Percentiles rank a stretch among this genome's conserved stretches.
phyloP scores from a whole-genome alignment of 2,797 vertebrate species.

The Oryzias dopingdopingensis region DNA sequence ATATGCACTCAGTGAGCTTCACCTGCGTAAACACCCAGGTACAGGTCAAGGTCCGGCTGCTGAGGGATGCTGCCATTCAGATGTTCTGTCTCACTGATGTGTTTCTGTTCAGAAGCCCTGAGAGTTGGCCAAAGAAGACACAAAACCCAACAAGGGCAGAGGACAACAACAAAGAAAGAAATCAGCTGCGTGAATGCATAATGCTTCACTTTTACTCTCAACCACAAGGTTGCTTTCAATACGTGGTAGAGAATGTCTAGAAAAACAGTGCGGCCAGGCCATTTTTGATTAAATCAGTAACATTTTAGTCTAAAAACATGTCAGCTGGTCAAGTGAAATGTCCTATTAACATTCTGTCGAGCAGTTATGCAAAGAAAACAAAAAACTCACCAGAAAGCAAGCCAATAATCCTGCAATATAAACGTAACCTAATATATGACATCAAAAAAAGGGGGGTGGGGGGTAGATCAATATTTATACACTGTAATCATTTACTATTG shows the following conservation, averaged over 20 bases:
- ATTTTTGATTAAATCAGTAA: not conserved
- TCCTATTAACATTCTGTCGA: constrained; percentile 1
- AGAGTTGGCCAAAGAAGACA: constrained; percentile 63
- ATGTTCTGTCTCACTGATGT: constrained; percentile 63
- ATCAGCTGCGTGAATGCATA: constrained; percentile 25
- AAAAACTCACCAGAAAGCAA: constrained; percentile 85
- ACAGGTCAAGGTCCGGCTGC: constrained; percentile 84
- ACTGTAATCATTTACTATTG: not conserved
- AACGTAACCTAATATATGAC: constrained; percentile 77
- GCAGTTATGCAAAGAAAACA: constrained; percentile 1
- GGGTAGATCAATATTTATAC: not conserved
- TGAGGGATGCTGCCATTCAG: constrained; percentile 66
- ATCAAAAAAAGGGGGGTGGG: not conserved
- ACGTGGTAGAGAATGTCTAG: constrained; percentile 41
- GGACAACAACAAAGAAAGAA: constrained; percentile 59
- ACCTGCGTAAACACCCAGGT: constrained; percentile 92
- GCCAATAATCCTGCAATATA: constrained; percentile 92
- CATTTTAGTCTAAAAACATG: constrained; percentile 34
- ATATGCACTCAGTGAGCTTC: constrained; percentile 67
- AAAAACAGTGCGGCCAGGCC: constrained; percentile 35
- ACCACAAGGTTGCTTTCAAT: constrained; percentile 64
- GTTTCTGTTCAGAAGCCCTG: constrained; percentile 75
- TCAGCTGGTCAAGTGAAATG: constrained; percentile 13
- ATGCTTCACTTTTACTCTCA: constrained; percentile 34
- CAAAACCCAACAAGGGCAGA: constrained; percentile 66